phyloP scores from a whole-genome alignment of 1,140 invertebrate species.

The Wiebesia pumilae region DNA sequence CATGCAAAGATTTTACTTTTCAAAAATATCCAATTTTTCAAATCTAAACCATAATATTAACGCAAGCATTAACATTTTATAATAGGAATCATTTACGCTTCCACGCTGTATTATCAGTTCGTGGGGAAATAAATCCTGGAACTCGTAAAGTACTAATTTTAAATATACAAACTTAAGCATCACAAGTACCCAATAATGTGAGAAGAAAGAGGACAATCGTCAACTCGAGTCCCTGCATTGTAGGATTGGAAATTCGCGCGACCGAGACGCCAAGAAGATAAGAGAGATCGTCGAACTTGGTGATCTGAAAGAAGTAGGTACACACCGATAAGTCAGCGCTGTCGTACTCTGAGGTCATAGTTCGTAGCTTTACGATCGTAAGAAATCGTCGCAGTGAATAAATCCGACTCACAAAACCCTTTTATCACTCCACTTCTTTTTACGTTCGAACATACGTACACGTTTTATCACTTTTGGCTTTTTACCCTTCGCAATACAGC shows the following conservation, averaged over 20 bases:
- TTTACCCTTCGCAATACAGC: not conserved
- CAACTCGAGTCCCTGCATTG: constrained; percentile 37
- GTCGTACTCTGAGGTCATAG: constrained; percentile 31
- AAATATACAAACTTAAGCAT: too few relatives aligned
- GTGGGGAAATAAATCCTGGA: not conserved
- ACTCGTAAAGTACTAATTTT: not conserved
- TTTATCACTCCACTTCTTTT: not conserved
- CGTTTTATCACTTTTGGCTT: not conserved
- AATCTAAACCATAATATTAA: not conserved
- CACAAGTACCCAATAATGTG: constrained; percentile 36
- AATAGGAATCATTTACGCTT: not conserved
- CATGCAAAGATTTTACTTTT: not conserved
- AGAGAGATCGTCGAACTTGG: constrained; percentile 49
- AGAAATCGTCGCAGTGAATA: not conserved
- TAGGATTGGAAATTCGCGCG: constrained; percentile 16
- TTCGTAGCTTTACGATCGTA: constrained; percentile 31
- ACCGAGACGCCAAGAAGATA: constrained; percentile 25
- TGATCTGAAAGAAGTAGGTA: constrained; percentile 51
- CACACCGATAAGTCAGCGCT: constrained; percentile 30
- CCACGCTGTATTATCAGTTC: not conserved
- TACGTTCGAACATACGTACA: too few relatives aligned
- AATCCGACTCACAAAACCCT: not conserved
- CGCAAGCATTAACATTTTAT: not conserved
- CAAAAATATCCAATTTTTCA: not conserved
- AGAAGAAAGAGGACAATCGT: constrained; percentile 28